Evolutionary conservation across 1,140 invertebrate genomes (phyloP), one percentile per base, ranked within the genome.

Genomic region (Leucophenga varia): DNA sequence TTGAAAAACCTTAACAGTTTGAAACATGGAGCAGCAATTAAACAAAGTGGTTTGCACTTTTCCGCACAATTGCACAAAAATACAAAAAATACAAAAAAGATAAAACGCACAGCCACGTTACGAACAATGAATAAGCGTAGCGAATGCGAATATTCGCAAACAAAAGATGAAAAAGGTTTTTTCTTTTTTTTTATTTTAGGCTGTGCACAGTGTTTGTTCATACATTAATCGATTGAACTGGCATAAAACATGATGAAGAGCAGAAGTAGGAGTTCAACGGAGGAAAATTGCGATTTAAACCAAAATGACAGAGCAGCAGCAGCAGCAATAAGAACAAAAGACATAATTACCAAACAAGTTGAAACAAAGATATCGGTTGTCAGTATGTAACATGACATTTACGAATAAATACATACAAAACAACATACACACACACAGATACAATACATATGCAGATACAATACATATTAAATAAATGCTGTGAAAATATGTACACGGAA

Each of bases 31-130:
- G 8, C 16, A 14, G 35, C 35, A 37, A 37, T 37, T 37, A 37
- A 37, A 18, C 16, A 37, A 37, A 37, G 35, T 37, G 35, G 35
- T 37, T 37, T 37, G 35, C 35, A 37, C 35, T 37, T 37, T 37
- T 17, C 35, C 35, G 18, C 35, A 37, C 35, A 19, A 37, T 37
- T 37, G 35, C 35, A 37, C 35, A 37, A 37, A 8, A 37, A 37
- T 18, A 5, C n/a, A n/a, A n/a, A n/a, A n/a, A n/a, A n/a, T n/a
- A n/a, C n/a, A n/a, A n/a, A n/a, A n/a, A n/a, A n/a, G n/a, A n/a
- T n/a, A n/a, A n/a, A n/a, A n/a, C n/a, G n/a, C n/a, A n/a, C n/a
- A n/a, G n/a, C n/a, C n/a, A n/a, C n/a, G n/a, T n/a, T n/a, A n/a
- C n/a, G n/a, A n/a, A n/a, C n/a, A n/a, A n/a, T n/a, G n/a, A n/a